Evolutionary conservation across 2,113 vertebrate genomes (phyloP), one percentile per base, ranked within the genome.

Genomic region (Rhabdomys dilectus): DNA sequence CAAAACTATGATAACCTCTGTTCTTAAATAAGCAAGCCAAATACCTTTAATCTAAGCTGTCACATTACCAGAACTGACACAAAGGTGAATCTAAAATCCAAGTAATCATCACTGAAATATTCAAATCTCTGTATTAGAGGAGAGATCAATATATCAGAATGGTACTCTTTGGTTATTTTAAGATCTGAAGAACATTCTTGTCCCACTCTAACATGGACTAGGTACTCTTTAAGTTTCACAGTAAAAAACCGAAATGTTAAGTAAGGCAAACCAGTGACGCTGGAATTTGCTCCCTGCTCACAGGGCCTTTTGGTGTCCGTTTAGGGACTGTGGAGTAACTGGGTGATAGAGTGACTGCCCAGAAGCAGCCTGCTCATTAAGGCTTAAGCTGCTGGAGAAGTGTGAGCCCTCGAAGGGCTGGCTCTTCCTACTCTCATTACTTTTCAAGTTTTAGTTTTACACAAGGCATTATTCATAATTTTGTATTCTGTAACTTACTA

Each of bases 171-270:
- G 85, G 81, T 90, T 93, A 89, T 82, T 89, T 72, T 84, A 58
- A 88, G 84, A 42, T 90, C 24, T 81, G 64, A 91, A 86, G n/a
- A 91, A 94, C 31, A 90, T 84, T 88, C 48, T 82, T 84, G 73
- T 42, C 64, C 75, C 81, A 73, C 53, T 84, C 84, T 72, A 94
- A 89, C 64, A 58, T 81, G 64, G 85, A 89, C n/a, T 66, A 34
- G 72, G 80, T 29, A 92, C 21, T 88, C 56, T 58, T 64, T 64
- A 92, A 75, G 72, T 91, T 93, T 94, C 73, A 94, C 15, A 86
- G 72, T 64, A 91, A 91, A 89, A 9, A 87, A 92, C 21, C 68
- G 92, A 96, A 97, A 91, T 64, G 45, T 48, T 89, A 80, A 80
- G 42, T 56, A 91, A 94, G 80, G 53, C 82, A 96, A 93, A 78